These are phyloP conservation scores for Acyrthosiphon pisum DNA, from an alignment of 1,140 invertebrate genomes.

Conservation along the genomic window DNA sequence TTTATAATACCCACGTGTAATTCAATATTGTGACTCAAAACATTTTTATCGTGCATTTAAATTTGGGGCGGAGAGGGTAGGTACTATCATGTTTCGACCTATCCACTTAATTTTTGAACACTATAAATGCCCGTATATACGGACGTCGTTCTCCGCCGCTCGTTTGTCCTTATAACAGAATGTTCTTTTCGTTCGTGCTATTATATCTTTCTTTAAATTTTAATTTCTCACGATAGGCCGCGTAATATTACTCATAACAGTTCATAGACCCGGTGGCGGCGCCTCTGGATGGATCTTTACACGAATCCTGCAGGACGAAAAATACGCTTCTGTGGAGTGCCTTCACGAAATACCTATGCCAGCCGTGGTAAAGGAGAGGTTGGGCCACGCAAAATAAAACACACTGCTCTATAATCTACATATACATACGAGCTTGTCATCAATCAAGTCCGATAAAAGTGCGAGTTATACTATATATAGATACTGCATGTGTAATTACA, in stretches of 20 bases:
- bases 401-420: too few species aligned
- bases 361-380: too few species aligned
- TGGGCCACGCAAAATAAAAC: too few species aligned
- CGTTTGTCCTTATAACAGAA: neutral
- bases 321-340: too few species aligned
- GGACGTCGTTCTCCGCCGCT: neutral
- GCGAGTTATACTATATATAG: too few species aligned
- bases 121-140: neutral
- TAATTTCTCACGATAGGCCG: neutral
- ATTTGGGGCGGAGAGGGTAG: neutral
- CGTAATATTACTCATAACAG: neutral
- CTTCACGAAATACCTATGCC: too few species aligned
- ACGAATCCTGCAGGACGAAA: too few species aligned
- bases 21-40: neutral
- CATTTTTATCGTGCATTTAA: neutral
- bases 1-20: neutral
- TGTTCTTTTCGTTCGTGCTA: neutral
- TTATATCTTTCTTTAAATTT: too few species aligned
- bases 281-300: rapidly evolving
- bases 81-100: neutral
- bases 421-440: too few species aligned
- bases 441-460: too few species aligned
- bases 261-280: neutral
- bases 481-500: too few species aligned
- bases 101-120: neutral